phyloP scores from a whole-genome alignment of 92 coral and sea anemone genomes.

The Isaurus tuberculatus region DNA sequence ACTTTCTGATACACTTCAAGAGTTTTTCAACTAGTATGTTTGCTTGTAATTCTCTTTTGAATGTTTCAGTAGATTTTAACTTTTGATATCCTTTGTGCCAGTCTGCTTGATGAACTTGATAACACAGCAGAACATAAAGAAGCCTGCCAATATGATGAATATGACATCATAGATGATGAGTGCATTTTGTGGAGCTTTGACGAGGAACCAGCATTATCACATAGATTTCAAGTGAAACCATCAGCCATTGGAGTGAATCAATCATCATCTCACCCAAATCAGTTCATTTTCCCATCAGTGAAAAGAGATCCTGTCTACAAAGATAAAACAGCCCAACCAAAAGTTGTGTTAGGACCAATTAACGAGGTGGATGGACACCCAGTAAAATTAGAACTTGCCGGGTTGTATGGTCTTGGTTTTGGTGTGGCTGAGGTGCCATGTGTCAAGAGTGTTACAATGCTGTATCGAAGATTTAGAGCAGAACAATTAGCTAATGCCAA shows the following conservation, averaged over 20 bases:
- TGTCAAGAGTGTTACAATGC: slow-evolving; percentile 81
- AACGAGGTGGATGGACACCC: slow-evolving; percentile 89
- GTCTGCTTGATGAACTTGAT: slow-evolving; percentile 34
- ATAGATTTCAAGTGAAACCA: slow-evolving; percentile 15
- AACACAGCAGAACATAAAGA: neutral
- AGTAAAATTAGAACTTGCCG: slow-evolving; percentile 77
- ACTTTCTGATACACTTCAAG: too few species aligned
- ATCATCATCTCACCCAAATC: slow-evolving; percentile 11
- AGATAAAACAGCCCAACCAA: slow-evolving; percentile 79
- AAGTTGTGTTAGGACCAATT: slow-evolving; percentile 87
- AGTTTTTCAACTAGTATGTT: too few species aligned
- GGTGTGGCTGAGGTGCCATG: slow-evolving; percentile 66
- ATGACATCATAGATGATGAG: slow-evolving; percentile 71
- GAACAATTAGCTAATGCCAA: slow-evolving; percentile 72
- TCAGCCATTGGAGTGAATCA: slow-evolving; percentile 36
- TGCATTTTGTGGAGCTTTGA: slow-evolving; percentile 91
- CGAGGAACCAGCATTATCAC: slow-evolving; percentile 22
- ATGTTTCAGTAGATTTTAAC: neutral
- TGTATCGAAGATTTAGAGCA: slow-evolving; percentile 87
- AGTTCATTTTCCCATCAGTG: slow-evolving; percentile 67
- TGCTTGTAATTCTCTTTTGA: too few species aligned
- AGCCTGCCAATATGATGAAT: slow-evolving; percentile 34
- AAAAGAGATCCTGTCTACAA: slow-evolving; percentile 76
- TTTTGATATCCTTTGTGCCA: slow-evolving; percentile 1
- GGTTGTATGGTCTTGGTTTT: slow-evolving; percentile 78